These are phyloP conservation scores for Ceratina australensis DNA, from an alignment of 1,140 invertebrate species.

Conservation along the genomic window DNA sequence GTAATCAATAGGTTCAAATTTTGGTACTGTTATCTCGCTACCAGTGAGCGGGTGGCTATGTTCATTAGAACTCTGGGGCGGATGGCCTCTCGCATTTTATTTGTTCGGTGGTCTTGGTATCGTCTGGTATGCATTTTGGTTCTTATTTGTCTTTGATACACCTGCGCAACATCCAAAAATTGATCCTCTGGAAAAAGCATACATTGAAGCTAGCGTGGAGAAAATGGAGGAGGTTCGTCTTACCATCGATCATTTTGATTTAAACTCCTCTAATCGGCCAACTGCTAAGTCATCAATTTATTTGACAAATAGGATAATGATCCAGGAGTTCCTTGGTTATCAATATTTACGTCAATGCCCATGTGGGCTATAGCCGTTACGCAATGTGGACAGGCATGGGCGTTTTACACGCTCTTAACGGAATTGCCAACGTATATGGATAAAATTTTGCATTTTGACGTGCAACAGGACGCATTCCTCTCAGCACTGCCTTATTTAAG, in stretches of 20 bases:
- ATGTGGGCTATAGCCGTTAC: constrained; percentile 93
- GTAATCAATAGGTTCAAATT: constrained; percentile 81
- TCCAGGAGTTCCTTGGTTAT: constrained; percentile 85
- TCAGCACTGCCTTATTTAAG: constrained; percentile 77
- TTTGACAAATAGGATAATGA: constrained; percentile 60
- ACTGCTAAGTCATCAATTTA: not conserved
- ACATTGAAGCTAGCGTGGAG: constrained; percentile 82
- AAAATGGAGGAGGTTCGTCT: constrained; percentile 69
- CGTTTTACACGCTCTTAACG: constrained; percentile 96
- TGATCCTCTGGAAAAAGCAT: constrained; percentile 83
- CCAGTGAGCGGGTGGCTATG: constrained; percentile 88
- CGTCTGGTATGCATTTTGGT: constrained; percentile 90
- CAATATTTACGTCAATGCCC: constrained; percentile 89
- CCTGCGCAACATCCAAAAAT: constrained; percentile 91
- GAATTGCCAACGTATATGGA: constrained; percentile 97
- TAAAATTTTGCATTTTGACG: constrained; percentile 93
- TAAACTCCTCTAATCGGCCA: not conserved
- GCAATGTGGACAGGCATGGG: constrained; percentile 96
- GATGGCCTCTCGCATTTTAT: constrained; percentile 91
- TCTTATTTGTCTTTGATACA: constrained; percentile 85
- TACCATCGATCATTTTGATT: too few relatives aligned
- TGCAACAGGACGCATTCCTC: constrained; percentile 81
- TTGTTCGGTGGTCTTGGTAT: constrained; percentile 87
- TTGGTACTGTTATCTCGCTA: constrained; percentile 88
- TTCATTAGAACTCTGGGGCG: constrained; percentile 83